Evolutionary conservation across 2,113 vertebrate genomes (phyloP).

Genomic region (Ailuropoda melanoleuca): DNA sequence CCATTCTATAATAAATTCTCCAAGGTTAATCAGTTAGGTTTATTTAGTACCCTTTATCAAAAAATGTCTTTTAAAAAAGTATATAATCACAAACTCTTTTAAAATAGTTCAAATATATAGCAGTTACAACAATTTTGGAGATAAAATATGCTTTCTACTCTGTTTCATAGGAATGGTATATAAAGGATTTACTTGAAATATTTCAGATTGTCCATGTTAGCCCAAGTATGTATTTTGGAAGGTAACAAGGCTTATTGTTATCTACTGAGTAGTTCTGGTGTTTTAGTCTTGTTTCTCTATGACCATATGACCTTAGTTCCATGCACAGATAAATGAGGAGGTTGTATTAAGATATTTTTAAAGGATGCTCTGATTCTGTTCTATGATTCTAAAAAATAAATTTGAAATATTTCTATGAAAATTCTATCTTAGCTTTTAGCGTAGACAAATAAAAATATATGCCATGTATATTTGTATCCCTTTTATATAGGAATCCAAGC

Average conservation of each 20-base stretch:
- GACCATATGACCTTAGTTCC: neutral
- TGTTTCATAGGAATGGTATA: neutral
- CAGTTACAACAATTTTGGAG: neutral
- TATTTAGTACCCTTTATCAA: neutral
- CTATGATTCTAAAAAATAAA: neutral
- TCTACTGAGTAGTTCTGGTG: neutral
- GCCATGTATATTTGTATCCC: neutral
- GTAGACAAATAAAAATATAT: neutral
- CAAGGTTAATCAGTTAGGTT: neutral
- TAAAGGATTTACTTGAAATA: neutral
- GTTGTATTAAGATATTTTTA: neutral
- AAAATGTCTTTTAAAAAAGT: neutral
- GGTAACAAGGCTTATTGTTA: neutral
- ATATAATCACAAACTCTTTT: neutral
- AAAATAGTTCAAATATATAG: neutral
- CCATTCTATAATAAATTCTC: neutral
- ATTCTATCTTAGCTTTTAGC: conserved; percentile 16
- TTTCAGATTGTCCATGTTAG: neutral
- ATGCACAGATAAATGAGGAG: neutral
- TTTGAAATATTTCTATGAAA: neutral
- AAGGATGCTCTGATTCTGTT: neutral
- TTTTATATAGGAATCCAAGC: neutral
- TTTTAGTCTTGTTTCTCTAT: conserved; percentile 9
- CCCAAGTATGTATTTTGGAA: neutral
- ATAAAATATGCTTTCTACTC: neutral